phyloP scores from a whole-genome alignment of 2,888 invertebrate genomes.

The Pandemis cinnamomeana region DNA sequence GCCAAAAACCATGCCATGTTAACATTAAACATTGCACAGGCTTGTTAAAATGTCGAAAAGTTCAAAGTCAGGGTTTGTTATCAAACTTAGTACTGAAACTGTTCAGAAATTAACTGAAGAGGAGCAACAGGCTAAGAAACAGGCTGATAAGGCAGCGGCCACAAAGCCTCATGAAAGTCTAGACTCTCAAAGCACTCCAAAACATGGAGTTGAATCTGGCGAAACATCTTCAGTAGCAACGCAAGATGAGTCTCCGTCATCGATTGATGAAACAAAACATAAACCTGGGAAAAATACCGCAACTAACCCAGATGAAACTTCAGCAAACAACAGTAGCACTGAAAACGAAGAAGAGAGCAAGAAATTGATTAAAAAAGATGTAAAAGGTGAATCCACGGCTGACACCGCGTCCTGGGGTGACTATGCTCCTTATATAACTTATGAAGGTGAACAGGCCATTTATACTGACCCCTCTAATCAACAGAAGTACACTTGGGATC shows the following conservation, averaged over 20 bases:
- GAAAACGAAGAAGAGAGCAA: conserved; percentile 11
- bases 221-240: conserved; percentile 9
- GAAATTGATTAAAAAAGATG: conserved; percentile 11
- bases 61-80: conserved; percentile 74
- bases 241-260: not conserved
- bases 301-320: not conserved
- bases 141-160: conserved; percentile 35
- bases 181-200: not conserved
- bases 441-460: conserved; percentile 88
- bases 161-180: conserved; percentile 5
- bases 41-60: conserved; percentile 48
- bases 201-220: not conserved
- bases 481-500: conserved; percentile 87
- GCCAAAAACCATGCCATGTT: not conserved
- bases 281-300: not conserved
- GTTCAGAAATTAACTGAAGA: conserved; percentile 76
- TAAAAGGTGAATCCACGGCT: conserved; percentile 31
- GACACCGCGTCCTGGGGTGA: conserved; percentile 63
- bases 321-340: conserved; percentile 13
- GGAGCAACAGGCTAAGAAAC: conserved; percentile 57
- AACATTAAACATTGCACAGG: not conserved
- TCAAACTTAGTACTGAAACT: conserved; percentile 78
- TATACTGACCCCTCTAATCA: conserved; percentile 90
- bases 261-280: not conserved
- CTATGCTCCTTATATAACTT: conserved; percentile 86